Evolutionary conservation across 2,888 invertebrate genomes (phyloP).

Genomic region (Lymantria dispar): DNA sequence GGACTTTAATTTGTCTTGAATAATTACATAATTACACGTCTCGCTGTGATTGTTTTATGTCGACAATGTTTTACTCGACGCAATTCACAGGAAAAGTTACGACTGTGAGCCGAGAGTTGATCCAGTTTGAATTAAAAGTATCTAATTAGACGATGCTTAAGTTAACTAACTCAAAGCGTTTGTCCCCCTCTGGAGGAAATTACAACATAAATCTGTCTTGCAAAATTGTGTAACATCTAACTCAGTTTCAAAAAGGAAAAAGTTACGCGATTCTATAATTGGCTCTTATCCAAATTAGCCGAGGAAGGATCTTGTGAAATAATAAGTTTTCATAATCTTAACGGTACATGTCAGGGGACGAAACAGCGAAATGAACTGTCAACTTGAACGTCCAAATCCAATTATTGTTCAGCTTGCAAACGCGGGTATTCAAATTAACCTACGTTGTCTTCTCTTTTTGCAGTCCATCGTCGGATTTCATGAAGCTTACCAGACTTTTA

Average conservation of each 20-base stretch:
- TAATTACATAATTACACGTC: slow-evolving; percentile 71
- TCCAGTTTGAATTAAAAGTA: slow-evolving; percentile 51
- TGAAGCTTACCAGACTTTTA: slow-evolving; percentile 45
- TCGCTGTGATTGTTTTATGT: slow-evolving; percentile 42
- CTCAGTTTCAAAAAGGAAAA: slow-evolving; percentile 50
- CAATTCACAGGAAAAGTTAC: slow-evolving; percentile 35
- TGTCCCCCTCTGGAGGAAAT: slow-evolving; percentile 48
- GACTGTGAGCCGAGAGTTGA: slow-evolving; percentile 31
- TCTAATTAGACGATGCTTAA: slow-evolving; percentile 50
- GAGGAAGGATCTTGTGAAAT: slow-evolving; percentile 52
- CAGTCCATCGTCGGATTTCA: slow-evolving; percentile 49
- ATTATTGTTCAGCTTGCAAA: slow-evolving; percentile 73
- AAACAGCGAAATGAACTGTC: slow-evolving; percentile 78
- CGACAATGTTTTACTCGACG: slow-evolving; percentile 34
- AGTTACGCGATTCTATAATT: slow-evolving; percentile 61
- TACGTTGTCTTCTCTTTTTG: slow-evolving; percentile 61
- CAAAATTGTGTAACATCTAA: slow-evolving; percentile 62
- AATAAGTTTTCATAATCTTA: slow-evolving; percentile 77
- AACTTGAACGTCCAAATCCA: slow-evolving; percentile 76
- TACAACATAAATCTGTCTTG: slow-evolving; percentile 61
- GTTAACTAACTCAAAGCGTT: slow-evolving; percentile 46
- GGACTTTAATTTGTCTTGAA: slow-evolving; percentile 66
- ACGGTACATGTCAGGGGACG: slow-evolving; percentile 70
- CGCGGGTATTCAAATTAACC: slow-evolving; percentile 74
- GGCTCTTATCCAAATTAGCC: slow-evolving; percentile 69